Evolutionary conservation across 2,888 invertebrate genomes (phyloP).

Genomic region (Pimpla rufipes): DNA sequence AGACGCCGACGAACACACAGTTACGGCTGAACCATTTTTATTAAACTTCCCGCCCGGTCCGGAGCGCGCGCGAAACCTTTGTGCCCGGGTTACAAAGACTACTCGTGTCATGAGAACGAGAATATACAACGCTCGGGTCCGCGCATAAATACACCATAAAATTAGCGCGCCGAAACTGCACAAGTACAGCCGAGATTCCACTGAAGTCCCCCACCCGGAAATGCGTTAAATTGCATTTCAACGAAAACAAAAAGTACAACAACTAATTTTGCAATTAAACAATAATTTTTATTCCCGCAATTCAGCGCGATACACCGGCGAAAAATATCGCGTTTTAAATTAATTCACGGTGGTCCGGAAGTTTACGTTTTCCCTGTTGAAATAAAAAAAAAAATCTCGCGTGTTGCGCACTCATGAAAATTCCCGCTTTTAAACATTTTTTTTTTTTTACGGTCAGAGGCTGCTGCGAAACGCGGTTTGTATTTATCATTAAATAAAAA

Average conservation of each 20-base stretch:
- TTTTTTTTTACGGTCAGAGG: neutral
- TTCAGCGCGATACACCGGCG: neutral
- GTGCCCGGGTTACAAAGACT: slow-evolving; percentile 53
- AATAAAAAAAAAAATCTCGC: too few relatives aligned
- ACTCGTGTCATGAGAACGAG: slow-evolving; percentile 14
- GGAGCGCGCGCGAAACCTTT: slow-evolving; percentile 38
- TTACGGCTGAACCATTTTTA: slow-evolving; percentile 44
- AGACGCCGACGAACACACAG: slow-evolving; percentile 11
- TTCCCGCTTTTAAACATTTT: too few relatives aligned
- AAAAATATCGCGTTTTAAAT: too few relatives aligned
- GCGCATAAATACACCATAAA: neutral
- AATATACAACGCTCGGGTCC: neutral
- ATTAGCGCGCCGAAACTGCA: neutral
- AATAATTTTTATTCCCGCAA: neutral
- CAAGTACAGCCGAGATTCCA: neutral
- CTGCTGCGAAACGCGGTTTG: too few relatives aligned
- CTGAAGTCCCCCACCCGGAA: neutral
- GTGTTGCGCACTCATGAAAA: too few relatives aligned
- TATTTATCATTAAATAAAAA: neutral
- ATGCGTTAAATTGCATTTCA: neutral
- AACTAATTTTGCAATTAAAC: neutral
- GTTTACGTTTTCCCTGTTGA: too few relatives aligned
- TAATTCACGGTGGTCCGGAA: too few relatives aligned
- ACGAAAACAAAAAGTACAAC: neutral
- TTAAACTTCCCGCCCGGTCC: slow-evolving; percentile 42